phyloP scores from a whole-genome alignment of 2,888 invertebrate species.

The Zygogramma bicolorata region DNA sequence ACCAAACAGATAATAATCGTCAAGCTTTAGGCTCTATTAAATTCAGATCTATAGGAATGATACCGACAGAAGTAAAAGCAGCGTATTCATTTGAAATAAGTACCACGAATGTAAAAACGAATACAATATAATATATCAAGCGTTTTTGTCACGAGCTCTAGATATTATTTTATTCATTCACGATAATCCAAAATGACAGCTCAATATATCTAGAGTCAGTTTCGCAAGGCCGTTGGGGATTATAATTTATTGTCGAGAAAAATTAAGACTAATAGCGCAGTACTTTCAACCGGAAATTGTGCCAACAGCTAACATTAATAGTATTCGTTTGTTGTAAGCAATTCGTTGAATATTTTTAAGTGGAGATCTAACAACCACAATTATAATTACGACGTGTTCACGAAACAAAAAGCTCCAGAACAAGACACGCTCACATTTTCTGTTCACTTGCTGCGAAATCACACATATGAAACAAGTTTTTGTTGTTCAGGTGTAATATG shows the following conservation, averaged over 20 bases:
- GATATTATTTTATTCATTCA: neutral
- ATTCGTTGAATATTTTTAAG: neutral
- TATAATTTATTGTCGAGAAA: neutral
- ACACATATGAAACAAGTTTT: neutral
- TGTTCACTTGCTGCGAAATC: neutral
- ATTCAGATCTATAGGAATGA: too few relatives aligned
- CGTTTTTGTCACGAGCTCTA: neutral
- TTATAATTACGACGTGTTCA: neutral
- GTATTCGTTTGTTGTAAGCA: neutral
- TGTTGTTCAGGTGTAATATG: neutral
- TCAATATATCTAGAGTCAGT: neutral
- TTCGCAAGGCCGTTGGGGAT: neutral
- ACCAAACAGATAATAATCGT: too few relatives aligned
- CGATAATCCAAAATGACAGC: neutral
- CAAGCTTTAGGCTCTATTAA: too few relatives aligned
- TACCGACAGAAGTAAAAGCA: too few relatives aligned
- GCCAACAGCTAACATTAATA: slow-evolving; percentile 14
- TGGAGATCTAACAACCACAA: neutral
- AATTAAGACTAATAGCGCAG: neutral
- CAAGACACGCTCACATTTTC: neutral
- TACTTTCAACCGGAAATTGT: slow-evolving; percentile 36
- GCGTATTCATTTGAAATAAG: too few relatives aligned
- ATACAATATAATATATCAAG: neutral
- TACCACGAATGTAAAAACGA: neutral
- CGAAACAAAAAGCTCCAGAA: neutral